A percentile compares a stretch with the other conserved stretches of the same genome.
Evolutionary conservation across 2,888 invertebrate species (phyloP).

Genomic region (Sphaerophoria taeniata): DNA sequence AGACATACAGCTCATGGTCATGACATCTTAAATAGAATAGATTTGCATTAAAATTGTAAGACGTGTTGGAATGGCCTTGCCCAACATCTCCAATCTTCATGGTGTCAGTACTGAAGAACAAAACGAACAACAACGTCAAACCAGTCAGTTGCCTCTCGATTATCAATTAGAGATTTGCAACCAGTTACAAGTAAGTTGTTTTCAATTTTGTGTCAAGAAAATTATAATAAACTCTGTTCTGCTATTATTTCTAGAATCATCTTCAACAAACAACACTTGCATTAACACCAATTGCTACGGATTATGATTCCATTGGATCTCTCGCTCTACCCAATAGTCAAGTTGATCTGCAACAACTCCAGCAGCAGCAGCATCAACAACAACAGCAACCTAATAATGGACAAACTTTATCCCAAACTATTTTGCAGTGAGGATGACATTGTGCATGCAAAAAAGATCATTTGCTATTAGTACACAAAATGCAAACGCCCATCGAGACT

Average conservation of each 20-base stretch:
- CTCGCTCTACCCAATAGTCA: slow-evolving; percentile 78
- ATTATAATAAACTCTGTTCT: not conserved
- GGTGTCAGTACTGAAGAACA: slow-evolving; percentile 78
- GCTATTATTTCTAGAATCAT: slow-evolving; percentile 76
- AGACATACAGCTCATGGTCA: too few species aligned
- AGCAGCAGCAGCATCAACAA: slow-evolving; percentile 55
- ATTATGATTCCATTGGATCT: slow-evolving; percentile 76
- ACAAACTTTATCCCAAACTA: slow-evolving; percentile 59
- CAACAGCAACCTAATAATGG: slow-evolving; percentile 8
- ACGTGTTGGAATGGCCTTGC: slow-evolving; percentile 81
- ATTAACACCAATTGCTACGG: slow-evolving; percentile 80
- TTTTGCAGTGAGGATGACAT: too few species aligned
- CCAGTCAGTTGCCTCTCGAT: slow-evolving; percentile 81
- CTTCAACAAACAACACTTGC: slow-evolving; percentile 82
- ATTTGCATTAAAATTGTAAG: slow-evolving; percentile 82
- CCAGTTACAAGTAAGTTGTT: slow-evolving; percentile 80
- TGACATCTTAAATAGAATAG: too few species aligned
- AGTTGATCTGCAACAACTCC: slow-evolving; percentile 79
- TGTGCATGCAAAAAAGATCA: slow-evolving; percentile 4
- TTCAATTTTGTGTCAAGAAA: not conserved
- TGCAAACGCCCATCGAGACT: slow-evolving; percentile 9
- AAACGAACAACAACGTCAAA: slow-evolving; percentile 79
- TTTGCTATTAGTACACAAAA: slow-evolving; percentile 29
- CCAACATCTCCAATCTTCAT: slow-evolving; percentile 77
- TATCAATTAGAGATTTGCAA: slow-evolving; percentile 83